Conservation (phyloP, 2,888 invertebrate species). For the Drosophila helvetica region DNA sequence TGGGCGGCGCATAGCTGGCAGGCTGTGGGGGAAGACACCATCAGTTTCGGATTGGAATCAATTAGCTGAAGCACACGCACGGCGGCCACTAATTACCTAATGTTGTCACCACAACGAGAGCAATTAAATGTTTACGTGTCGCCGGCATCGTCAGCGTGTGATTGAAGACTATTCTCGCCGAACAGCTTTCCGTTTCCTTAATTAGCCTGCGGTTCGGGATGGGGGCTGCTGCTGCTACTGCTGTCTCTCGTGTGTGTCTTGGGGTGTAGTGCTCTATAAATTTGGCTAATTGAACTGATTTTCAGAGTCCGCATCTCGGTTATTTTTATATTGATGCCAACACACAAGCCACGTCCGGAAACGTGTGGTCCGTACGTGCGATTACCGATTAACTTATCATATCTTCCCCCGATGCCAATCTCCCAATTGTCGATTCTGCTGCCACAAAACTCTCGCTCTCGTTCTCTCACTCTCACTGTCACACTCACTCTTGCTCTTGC, state of each 20-base stretch:
- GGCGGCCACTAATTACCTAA: slow-evolving; percentile 71
- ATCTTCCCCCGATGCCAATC: slow-evolving; percentile 38
- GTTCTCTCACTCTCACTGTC: slow-evolving; percentile 16
- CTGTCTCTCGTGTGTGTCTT: slow-evolving; percentile 21
- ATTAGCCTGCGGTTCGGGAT: slow-evolving; percentile 32
- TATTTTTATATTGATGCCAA: slow-evolving; percentile 65
- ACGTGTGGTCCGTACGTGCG: slow-evolving; percentile 63
- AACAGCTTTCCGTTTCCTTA: slow-evolving; percentile 22
- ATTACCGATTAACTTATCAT: slow-evolving; percentile 59
- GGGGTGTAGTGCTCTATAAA: slow-evolving; percentile 57
- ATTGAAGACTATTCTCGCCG: slow-evolving; percentile 7
- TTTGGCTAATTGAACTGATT: slow-evolving; percentile 78
- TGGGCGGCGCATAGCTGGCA: slow-evolving; percentile 43
- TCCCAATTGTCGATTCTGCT: slow-evolving; percentile 21
- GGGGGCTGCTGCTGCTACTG: slow-evolving; percentile 23
- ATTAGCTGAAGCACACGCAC: slow-evolving; percentile 10
- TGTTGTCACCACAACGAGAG: slow-evolving; percentile 75
- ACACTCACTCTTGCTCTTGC: slow-evolving; percentile 6
- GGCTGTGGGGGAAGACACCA: slow-evolving; percentile 6
- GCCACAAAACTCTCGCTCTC: background rate
- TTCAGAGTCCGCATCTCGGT: slow-evolving; percentile 57
- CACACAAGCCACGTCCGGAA: slow-evolving; percentile 63
- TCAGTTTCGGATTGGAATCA: slow-evolving; percentile 22
- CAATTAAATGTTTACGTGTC: slow-evolving; percentile 72
- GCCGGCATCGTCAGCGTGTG: slow-evolving; percentile 43